phyloP scores from a whole-genome alignment of 2,888 invertebrate species.

The Volucella inanis region DNA sequence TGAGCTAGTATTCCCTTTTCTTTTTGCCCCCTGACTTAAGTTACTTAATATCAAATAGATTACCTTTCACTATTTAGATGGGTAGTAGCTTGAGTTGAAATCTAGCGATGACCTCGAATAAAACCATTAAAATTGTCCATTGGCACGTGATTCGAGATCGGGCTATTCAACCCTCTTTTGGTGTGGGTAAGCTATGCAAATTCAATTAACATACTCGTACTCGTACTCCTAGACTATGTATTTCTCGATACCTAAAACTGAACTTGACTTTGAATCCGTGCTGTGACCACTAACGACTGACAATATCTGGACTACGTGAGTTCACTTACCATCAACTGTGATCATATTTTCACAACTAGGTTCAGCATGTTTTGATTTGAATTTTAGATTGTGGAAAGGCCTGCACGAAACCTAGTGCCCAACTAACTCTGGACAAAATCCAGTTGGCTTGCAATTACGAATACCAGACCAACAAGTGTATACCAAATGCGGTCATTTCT shows the following conservation, averaged over 20 bases:
- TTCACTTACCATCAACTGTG: conserved; percentile 24
- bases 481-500: conserved; percentile 64
- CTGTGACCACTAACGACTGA: conserved; percentile 4
- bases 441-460: conserved; percentile 66
- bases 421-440: conserved; percentile 26
- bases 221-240: background rate
- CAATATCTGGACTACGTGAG: conserved; percentile 7
- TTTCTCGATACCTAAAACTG: conserved; percentile 50
- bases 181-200: conserved; percentile 2
- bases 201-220: conserved; percentile 30
- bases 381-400: conserved; percentile 32
- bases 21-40: too few relatives aligned
- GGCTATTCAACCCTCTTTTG: background rate
- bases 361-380: conserved; percentile 13
- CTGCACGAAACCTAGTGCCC: conserved; percentile 32
- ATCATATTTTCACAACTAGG: conserved; percentile 45
- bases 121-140: background rate
- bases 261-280: conserved; percentile 56
- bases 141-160: background rate
- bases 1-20: too few relatives aligned
- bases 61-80: too few relatives aligned
- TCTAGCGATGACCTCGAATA: too few relatives aligned
- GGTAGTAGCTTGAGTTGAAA: too few relatives aligned
- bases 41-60: too few relatives aligned
- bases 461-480: conserved; percentile 54